Percentiles rank a stretch among this genome's conserved stretches.
Evolutionary conservation across 2,888 invertebrate species (phyloP).

Genomic region (Meandrusa payeni): DNA sequence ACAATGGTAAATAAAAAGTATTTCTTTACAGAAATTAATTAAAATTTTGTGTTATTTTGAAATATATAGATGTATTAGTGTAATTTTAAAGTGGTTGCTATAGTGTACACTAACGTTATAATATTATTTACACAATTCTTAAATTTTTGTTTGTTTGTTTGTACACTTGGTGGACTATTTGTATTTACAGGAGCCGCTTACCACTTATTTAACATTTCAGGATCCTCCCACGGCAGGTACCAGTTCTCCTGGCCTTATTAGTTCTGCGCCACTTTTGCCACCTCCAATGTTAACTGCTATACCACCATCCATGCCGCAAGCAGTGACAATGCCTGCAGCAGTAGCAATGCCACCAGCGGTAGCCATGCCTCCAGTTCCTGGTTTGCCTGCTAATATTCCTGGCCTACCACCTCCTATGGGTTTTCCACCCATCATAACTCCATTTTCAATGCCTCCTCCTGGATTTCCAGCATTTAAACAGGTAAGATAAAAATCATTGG

Average conservation of each 20-base stretch:
- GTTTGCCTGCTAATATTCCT: constrained; percentile 64
- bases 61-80: no score
- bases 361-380: constrained; percentile 75
- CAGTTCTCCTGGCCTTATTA: constrained; percentile 62
- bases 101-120: no score
- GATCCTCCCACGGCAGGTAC: constrained; percentile 60
- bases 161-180: no score
- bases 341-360: constrained; percentile 75
- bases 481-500: no score
- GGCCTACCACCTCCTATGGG: constrained; percentile 73
- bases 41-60: no score
- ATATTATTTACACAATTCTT: no score
- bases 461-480: constrained; percentile 82
- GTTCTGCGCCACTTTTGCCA: constrained; percentile 53
- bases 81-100: no score
- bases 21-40: no score
- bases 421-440: constrained; percentile 84
- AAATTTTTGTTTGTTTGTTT: no score
- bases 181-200: no score
- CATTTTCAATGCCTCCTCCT: constrained; percentile 90
- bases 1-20: neutral
- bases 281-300: constrained; percentile 68
- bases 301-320: constrained; percentile 74
- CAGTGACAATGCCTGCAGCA: constrained; percentile 74
- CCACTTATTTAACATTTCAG: constrained; percentile 46